Conservation (phyloP, 2,888 invertebrate species). For the Synergus umbraculus region DNA sequence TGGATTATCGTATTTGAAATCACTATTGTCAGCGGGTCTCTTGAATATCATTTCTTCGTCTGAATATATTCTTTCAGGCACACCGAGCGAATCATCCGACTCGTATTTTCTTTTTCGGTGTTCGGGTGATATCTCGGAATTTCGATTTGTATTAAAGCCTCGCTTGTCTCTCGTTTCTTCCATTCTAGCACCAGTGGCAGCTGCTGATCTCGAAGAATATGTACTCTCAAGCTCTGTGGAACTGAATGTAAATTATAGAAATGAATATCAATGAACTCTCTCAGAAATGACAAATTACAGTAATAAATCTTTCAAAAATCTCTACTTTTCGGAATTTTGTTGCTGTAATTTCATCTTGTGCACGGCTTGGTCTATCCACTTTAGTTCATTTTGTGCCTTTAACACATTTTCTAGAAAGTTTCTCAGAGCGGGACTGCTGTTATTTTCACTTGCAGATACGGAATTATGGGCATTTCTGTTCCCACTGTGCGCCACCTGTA, state of each 20-base stretch:
- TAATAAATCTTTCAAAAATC: background rate
- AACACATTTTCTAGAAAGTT: conserved; percentile 66
- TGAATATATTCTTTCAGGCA: background rate
- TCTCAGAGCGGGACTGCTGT: conserved; percentile 47
- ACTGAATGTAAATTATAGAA: background rate
- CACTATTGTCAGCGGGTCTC: background rate
- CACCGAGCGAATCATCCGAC: background rate
- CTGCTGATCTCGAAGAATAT: background rate
- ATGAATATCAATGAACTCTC: background rate
- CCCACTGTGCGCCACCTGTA: background rate
- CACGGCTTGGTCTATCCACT: conserved; percentile 67
- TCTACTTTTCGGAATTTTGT: background rate
- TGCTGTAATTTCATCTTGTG: conserved; percentile 31
- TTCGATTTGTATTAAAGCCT: background rate
- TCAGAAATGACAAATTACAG: background rate
- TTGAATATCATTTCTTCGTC: background rate
- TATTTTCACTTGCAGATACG: background rate
- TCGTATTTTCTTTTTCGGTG: background rate
- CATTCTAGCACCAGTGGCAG: background rate
- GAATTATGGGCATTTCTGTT: background rate
- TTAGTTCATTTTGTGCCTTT: conserved; percentile 64
- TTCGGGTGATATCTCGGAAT: background rate
- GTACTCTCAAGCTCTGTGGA: background rate
- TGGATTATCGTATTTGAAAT: background rate
- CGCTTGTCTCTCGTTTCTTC: background rate